Conservation (phyloP, 2,113 vertebrate species). For the Hippocampus barbouri region DNA sequence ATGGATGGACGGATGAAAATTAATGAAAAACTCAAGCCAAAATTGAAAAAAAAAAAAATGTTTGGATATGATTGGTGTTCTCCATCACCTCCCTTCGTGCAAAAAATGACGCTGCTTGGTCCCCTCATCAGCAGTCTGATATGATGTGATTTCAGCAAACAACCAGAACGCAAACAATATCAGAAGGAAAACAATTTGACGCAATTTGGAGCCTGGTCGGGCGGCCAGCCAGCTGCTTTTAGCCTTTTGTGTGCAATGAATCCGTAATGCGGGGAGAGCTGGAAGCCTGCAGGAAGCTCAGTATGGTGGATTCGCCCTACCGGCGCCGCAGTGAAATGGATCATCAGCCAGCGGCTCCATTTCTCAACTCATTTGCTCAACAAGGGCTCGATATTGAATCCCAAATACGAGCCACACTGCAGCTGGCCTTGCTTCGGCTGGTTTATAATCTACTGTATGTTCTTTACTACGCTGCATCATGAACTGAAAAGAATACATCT, state of each 20-base stretch:
- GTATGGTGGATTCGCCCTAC: background rate
- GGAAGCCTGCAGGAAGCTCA: background rate
- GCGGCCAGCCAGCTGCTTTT: background rate
- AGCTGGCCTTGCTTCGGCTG: background rate
- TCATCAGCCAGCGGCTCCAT: background rate
- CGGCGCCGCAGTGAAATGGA: background rate
- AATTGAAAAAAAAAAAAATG: background rate
- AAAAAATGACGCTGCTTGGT: background rate
- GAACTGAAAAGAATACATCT: background rate
- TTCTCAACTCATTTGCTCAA: constrained; percentile 6
- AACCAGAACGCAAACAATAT: background rate
- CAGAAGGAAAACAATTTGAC: constrained; percentile 4
- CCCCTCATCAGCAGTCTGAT: background rate
- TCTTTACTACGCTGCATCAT: background rate
- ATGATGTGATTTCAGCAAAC: constrained; percentile 3
- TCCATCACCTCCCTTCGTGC: background rate
- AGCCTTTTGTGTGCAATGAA: background rate
- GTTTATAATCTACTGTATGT: background rate
- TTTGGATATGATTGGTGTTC: constrained; percentile 4
- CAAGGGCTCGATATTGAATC: background rate
- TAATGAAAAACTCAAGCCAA: too few species aligned
- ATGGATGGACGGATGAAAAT: too few species aligned
- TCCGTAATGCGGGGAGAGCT: background rate
- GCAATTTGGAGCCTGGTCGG: background rate
- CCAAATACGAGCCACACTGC: background rate